Percentiles rank a stretch among this genome's conserved stretches.
phyloP scores from a whole-genome alignment of 1,140 invertebrate genomes.

The Phocides pigmalion region DNA sequence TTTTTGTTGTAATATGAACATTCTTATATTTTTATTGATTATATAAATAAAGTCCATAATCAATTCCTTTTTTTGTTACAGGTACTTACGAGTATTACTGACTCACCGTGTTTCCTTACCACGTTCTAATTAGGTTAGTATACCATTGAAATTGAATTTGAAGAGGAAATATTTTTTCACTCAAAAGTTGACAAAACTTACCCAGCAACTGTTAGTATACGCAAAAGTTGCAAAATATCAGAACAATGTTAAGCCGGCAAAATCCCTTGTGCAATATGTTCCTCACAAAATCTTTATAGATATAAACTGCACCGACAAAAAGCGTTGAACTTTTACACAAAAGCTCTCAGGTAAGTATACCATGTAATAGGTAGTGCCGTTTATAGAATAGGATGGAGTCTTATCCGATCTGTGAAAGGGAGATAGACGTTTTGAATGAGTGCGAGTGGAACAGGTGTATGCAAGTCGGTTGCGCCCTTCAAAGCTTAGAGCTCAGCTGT shows the following conservation, averaged over 20 bases:
- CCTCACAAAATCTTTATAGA: slow-evolving; percentile 71
- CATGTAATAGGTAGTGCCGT: slow-evolving; percentile 71
- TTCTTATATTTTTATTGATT: too few relatives aligned
- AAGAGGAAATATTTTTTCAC: not conserved
- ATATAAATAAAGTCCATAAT: too few relatives aligned
- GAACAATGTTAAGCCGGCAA: slow-evolving; percentile 40
- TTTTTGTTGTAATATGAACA: too few relatives aligned
- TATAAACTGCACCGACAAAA: slow-evolving; percentile 75
- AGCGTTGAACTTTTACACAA: slow-evolving; percentile 80
- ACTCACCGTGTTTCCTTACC: not conserved
- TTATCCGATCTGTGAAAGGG: slow-evolving; percentile 62
- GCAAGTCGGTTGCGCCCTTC: slow-evolving; percentile 66
- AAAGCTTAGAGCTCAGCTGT: slow-evolving; percentile 80
- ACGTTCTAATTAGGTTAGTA: slow-evolving; percentile 16
- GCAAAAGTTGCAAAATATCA: slow-evolving; percentile 24
- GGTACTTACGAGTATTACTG: slow-evolving; percentile 34
- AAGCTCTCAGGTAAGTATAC: slow-evolving; percentile 80
- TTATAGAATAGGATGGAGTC: slow-evolving; percentile 77
- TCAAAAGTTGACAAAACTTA: slow-evolving; percentile 9
- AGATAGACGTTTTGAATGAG: slow-evolving; percentile 48
- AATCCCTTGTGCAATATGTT: slow-evolving; percentile 61
- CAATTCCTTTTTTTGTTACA: slow-evolving; percentile 33
- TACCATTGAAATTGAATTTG: not conserved
- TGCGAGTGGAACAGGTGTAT: slow-evolving; percentile 68
- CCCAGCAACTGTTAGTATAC: not conserved